phyloP scores from a whole-genome alignment of 2,113 vertebrate species.

The Hiodon alosoides region DNA sequence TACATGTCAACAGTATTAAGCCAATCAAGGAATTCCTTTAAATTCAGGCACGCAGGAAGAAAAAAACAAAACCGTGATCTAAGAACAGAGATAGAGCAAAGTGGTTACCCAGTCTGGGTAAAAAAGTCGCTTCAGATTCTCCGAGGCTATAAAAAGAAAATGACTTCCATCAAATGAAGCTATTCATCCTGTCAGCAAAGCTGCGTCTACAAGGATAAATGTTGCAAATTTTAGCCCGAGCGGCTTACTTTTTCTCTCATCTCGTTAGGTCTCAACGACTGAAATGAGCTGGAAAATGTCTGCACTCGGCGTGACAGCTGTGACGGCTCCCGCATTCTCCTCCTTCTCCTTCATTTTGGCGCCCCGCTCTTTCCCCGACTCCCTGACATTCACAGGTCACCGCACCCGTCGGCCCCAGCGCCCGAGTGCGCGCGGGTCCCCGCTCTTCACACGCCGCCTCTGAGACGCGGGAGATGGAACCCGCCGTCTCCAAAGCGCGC shows the following conservation, averaged over 20 bases:
- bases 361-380: not conserved
- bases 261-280: conserved; percentile 7
- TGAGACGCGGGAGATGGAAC: no score
- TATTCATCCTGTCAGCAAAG: conserved; percentile 2
- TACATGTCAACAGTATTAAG: no score
- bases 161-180: conserved; percentile 15
- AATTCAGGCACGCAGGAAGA: no score
- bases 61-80: no score
- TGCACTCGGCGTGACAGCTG: not conserved
- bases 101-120: no score
- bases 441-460: no score
- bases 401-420: no score
- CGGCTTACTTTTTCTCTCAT: conserved; percentile 2
- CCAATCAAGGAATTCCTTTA: no score
- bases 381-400: conserved; percentile 7
- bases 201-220: conserved; percentile 11
- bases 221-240: conserved; percentile 3
- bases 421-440: no score
- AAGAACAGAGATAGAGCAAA: no score
- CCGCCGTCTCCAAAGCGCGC: no score
- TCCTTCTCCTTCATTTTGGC: not conserved
- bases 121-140: not conserved
- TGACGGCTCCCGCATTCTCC: not conserved
- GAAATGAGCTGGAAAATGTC: conserved; percentile 17
- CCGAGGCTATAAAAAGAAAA: conserved; percentile 3